phyloP scores from a whole-genome alignment of 2,888 invertebrate species.

The Taphrorychus bicolor region DNA sequence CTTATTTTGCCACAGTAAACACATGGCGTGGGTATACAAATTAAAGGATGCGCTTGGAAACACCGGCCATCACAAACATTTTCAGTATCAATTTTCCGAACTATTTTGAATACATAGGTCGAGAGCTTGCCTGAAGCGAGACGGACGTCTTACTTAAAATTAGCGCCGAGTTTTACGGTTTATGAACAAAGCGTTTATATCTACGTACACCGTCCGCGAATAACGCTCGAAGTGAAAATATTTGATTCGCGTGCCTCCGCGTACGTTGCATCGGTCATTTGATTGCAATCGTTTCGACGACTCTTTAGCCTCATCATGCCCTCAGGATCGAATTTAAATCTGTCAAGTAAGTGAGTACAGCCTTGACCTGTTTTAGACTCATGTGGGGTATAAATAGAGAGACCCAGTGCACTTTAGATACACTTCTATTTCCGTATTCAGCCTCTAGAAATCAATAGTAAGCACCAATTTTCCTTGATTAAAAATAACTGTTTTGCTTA shows the following conservation, averaged over 20 bases:
- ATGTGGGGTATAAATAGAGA: constrained; percentile 14
- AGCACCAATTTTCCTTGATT: background rate
- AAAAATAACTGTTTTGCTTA: background rate
- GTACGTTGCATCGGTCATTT: background rate
- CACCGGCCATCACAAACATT: constrained; percentile 8
- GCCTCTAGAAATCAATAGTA: background rate
- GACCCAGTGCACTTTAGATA: background rate
- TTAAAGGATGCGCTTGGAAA: constrained; percentile 12
- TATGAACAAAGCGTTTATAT: constrained; percentile 23
- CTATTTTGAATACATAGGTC: constrained; percentile 28
- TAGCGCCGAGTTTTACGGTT: constrained; percentile 26
- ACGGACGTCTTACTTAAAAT: constrained; percentile 28
- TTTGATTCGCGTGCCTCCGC: background rate
- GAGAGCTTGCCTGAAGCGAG: constrained; percentile 16
- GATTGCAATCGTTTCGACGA: background rate
- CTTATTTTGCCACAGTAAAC: constrained; percentile 5
- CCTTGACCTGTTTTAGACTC: constrained; percentile 18
- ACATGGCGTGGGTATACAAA: constrained; percentile 8
- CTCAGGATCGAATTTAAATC: constrained; percentile 25
- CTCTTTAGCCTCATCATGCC: constrained; percentile 14
- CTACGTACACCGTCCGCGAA: background rate
- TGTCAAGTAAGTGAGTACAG: constrained; percentile 26
- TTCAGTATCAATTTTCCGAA: constrained; percentile 27
- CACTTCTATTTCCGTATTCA: background rate
- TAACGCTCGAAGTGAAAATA: background rate